phyloP scores from a whole-genome alignment of 2,113 vertebrate genomes.

The Saimiri boliviensis region DNA sequence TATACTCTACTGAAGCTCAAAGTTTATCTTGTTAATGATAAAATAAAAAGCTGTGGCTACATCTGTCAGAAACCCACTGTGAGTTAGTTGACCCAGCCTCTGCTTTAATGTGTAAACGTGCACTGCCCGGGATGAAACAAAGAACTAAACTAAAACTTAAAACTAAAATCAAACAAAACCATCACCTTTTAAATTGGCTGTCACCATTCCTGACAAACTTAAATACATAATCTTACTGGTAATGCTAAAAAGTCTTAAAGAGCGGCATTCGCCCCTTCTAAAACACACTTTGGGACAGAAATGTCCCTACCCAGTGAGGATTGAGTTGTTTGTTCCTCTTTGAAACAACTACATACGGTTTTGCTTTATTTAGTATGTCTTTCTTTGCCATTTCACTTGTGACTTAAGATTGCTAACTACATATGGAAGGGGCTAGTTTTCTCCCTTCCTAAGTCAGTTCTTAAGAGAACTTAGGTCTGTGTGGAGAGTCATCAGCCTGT shows the following conservation, averaged over 20 bases:
- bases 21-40: slow-evolving; percentile 48
- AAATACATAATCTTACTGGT: background rate
- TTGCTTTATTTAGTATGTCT: background rate
- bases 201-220: background rate
- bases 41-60: slow-evolving; percentile 1
- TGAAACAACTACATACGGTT: background rate
- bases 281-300: background rate
- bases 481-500: background rate
- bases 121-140: background rate
- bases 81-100: background rate
- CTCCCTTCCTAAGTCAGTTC: background rate
- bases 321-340: background rate
- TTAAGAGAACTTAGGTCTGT: background rate
- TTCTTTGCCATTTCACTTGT: slow-evolving; percentile 24
- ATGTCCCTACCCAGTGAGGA: background rate
- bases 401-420: background rate
- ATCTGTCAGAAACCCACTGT: background rate
- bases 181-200: background rate
- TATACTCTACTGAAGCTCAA: slow-evolving; percentile 3
- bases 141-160: background rate
- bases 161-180: background rate
- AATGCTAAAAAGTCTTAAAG: background rate
- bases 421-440: background rate
- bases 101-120: background rate
- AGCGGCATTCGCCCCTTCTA: background rate